These are phyloP conservation scores for Meloidogyne exigua DNA, from an alignment of 1,140 invertebrate species.

Conservation along the genomic window DNA sequence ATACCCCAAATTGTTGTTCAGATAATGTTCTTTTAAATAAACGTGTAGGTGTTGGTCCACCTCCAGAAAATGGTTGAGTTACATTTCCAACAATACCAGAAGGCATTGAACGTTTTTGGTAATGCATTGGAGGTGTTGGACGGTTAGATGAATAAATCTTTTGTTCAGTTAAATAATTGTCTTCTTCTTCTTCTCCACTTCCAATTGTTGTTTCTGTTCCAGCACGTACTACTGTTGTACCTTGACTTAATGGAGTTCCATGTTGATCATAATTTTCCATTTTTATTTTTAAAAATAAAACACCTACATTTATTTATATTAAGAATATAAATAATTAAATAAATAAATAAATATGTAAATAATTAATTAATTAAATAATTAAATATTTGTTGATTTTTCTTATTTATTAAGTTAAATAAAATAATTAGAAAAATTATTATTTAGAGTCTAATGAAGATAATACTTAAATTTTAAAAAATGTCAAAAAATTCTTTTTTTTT, in stretches of 20 bases:
- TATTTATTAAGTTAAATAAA: no score
- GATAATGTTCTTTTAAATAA: slow-evolving; percentile 24
- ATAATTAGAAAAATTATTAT: no score
- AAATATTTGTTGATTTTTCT: no score
- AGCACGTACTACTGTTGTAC: neutral
- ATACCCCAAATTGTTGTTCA: slow-evolving; percentile 27
- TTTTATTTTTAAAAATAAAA: neutral
- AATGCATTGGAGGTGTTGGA: neutral
- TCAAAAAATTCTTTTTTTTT: no score
- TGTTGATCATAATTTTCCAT: neutral
- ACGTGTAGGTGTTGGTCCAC: slow-evolving; percentile 12
- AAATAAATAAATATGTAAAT: no score
- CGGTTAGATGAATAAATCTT: neutral
- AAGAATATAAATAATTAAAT: no score
- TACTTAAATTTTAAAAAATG: no score
- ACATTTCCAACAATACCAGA: neutral
- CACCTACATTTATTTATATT: no score
- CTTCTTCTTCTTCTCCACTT: neutral
- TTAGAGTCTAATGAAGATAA: no score
- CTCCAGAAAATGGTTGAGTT: neutral
- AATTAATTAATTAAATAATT: no score
- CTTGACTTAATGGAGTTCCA: neutral
- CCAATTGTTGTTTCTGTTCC: neutral
- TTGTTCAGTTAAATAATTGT: neutral
- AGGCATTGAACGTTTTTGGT: neutral